Conservation (phyloP, 2,888 invertebrate species). For the Leptinotarsa haldemani region DNA sequence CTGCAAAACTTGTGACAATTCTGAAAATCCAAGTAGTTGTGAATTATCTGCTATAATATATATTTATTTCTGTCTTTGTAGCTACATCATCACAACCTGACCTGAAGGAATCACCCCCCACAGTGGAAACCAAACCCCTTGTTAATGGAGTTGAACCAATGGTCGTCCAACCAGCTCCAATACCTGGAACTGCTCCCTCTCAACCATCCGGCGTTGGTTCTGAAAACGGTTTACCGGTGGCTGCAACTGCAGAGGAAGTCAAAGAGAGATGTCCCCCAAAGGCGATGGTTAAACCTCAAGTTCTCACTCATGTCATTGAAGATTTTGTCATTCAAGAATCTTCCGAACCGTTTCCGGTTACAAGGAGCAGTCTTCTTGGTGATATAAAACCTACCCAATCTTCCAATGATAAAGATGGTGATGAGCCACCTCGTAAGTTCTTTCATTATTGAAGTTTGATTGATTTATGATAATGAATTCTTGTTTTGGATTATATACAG, state of each 20-base stretch:
- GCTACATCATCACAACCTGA: conserved; percentile 49
- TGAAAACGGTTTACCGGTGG: conserved; percentile 61
- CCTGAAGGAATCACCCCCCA: conserved; percentile 44
- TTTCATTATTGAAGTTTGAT: not conserved
- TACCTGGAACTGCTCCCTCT: conserved; percentile 61
- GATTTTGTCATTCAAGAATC: conserved; percentile 97
- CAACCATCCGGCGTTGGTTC: conserved; percentile 49
- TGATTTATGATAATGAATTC: no score
- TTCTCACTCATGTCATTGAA: conserved; percentile 95
- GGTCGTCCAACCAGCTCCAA: conserved; percentile 59
- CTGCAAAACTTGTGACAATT: conserved; percentile 11
- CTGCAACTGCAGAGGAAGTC: conserved; percentile 63
- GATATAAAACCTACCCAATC: conserved; percentile 62
- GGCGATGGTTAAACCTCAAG: conserved; percentile 95
- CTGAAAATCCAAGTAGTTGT: conserved; percentile 3
- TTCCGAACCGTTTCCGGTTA: conserved; percentile 89
- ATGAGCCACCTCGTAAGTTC: conserved; percentile 84
- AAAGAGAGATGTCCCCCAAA: conserved; percentile 77
- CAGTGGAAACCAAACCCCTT: conserved; percentile 45
- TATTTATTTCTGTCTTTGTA: conserved; percentile 32
- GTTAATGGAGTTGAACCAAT: conserved; percentile 49
- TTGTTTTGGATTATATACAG: no score
- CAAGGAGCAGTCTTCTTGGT: conserved; percentile 62
- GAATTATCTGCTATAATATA: not conserved
- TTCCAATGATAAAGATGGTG: conserved; percentile 72